Conservation (phyloP, 2,797 vertebrate species). For the Enteromius trimaculatus region DNA sequence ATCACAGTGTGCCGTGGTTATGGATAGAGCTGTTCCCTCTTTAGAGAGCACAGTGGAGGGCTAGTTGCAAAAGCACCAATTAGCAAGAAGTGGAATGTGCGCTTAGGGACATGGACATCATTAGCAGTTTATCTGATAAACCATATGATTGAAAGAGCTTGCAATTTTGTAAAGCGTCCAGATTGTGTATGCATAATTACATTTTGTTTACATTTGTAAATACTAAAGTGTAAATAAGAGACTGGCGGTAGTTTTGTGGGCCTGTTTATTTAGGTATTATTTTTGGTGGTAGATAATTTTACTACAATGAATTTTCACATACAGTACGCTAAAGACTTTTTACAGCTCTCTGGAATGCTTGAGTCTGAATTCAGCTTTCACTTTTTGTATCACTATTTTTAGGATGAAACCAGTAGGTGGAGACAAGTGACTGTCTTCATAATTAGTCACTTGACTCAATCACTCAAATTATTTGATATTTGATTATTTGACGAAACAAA, state of each 20-base stretch:
- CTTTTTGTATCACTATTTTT: neutral
- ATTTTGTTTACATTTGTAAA: neutral
- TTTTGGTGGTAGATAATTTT: neutral
- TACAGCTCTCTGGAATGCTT: neutral
- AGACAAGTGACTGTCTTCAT: neutral
- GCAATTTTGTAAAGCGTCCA: conserved; percentile 7
- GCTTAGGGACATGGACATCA: conserved; percentile 50
- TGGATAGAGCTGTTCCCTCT: conserved; percentile 20
- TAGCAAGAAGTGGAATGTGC: conserved; percentile 52
- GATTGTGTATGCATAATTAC: neutral
- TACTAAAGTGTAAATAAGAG: neutral
- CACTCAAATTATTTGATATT: neutral
- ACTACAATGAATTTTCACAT: neutral
- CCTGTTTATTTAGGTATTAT: neutral
- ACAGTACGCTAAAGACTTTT: neutral
- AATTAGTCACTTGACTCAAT: neutral
- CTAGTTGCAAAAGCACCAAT: conserved; percentile 57
- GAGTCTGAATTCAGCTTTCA: neutral
- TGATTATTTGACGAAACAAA: neutral
- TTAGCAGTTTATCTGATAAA: conserved; percentile 52
- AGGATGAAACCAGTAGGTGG: neutral
- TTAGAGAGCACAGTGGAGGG: conserved; percentile 34
- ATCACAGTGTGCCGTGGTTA: conserved; percentile 24
- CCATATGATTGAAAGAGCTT: conserved; percentile 38
- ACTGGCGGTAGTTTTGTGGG: neutral